These are phyloP conservation scores for Scomber colias DNA, from an alignment of 2,113 vertebrate species.

Conservation along the genomic window DNA sequence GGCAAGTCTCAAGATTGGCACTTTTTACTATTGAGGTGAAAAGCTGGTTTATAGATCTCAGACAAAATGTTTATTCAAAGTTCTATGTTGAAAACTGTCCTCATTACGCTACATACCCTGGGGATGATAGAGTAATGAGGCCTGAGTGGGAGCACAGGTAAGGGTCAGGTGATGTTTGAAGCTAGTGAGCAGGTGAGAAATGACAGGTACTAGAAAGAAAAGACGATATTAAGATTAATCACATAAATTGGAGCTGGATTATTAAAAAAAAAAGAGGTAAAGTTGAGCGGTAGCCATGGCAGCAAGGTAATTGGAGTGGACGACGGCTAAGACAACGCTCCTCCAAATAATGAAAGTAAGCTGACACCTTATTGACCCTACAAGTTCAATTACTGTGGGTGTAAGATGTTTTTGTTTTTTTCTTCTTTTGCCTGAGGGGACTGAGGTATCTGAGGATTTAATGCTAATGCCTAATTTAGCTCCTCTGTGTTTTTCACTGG, in stretches of 20 bases:
- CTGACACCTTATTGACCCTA: slow-evolving; percentile 45
- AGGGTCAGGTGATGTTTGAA: neutral
- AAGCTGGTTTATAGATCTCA: too few relatives aligned
- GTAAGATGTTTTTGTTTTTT: neutral
- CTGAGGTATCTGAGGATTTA: slow-evolving; percentile 30
- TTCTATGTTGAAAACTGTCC: too few relatives aligned
- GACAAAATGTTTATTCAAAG: too few relatives aligned
- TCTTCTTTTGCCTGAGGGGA: slow-evolving; percentile 11
- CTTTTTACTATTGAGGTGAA: too few relatives aligned
- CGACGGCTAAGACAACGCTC: slow-evolving; percentile 7
- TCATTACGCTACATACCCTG: too few relatives aligned
- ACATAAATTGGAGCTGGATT: neutral
- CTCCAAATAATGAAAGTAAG: slow-evolving; percentile 51
- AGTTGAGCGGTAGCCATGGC: slow-evolving; percentile 24
- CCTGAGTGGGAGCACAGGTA: neutral
- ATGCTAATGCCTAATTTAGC: slow-evolving; percentile 42
- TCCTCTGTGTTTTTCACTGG: slow-evolving; percentile 16
- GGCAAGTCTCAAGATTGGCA: too few relatives aligned
- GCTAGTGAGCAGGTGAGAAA: slow-evolving; percentile 15
- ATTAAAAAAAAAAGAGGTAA: slow-evolving; percentile 2
- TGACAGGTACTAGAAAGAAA: neutral
- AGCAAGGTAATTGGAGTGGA: slow-evolving; percentile 38
- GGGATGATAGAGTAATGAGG: neutral
- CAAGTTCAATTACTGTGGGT: slow-evolving; percentile 42
- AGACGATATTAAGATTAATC: slow-evolving; percentile 12